A percentile compares a stretch with the other conserved stretches of the same genome.
Conservation (phyloP, 2,797 vertebrate genomes). For the Myotis myotis region DNA sequence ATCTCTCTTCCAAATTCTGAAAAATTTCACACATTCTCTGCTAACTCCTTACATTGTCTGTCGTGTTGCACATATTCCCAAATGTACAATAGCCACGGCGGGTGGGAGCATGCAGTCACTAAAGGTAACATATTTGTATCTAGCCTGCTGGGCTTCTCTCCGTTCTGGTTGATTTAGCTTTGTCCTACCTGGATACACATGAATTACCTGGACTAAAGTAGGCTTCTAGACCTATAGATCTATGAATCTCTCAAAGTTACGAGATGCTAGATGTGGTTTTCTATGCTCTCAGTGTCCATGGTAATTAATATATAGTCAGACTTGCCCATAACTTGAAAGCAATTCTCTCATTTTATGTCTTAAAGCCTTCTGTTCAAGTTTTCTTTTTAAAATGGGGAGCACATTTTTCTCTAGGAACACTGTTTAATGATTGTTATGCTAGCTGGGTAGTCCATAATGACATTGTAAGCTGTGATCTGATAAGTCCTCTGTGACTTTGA, state of each 20-base stretch:
- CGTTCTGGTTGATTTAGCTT: background rate
- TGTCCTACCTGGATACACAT: too few species aligned
- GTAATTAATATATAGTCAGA: background rate
- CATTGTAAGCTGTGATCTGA: background rate
- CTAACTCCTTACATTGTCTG: background rate
- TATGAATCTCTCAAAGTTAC: background rate
- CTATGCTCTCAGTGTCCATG: background rate
- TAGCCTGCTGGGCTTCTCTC: background rate
- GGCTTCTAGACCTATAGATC: background rate
- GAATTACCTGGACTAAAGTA: background rate
- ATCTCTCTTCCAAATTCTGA: background rate
- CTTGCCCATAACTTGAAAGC: background rate
- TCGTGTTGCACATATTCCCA: background rate
- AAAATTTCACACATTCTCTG: background rate
- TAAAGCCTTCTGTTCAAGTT: background rate
- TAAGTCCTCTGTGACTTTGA: background rate
- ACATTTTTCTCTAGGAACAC: background rate
- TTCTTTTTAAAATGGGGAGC: background rate
- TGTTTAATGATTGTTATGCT: background rate
- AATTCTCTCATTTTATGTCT: background rate
- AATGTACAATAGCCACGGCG: rapidly evolving
- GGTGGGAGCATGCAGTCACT: too few species aligned
- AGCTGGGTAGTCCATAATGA: background rate
- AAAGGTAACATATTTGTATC: background rate
- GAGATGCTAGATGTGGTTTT: background rate